A percentile compares a stretch with the other conserved stretches of the same genome.
phyloP scores from a whole-genome alignment of 2,888 invertebrate species.

The Mechanitis mazaeus region DNA sequence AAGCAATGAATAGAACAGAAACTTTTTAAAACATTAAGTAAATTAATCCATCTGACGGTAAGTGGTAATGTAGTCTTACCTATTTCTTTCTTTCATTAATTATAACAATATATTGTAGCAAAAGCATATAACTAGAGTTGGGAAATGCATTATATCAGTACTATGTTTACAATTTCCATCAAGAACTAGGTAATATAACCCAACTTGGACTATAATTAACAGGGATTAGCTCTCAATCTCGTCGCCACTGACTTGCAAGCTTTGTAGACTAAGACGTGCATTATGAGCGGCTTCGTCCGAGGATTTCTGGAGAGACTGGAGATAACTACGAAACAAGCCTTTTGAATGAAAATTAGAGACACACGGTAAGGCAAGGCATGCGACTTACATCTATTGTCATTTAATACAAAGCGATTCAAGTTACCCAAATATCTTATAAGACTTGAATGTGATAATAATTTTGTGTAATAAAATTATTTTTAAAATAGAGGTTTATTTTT shows the following conservation, averaged over 20 bases:
- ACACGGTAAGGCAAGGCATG: slow-evolving; percentile 9
- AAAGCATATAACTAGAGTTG: neutral
- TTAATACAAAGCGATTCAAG: neutral
- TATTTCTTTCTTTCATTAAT: too few species aligned
- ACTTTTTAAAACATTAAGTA: too few species aligned
- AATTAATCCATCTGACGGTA: too few species aligned
- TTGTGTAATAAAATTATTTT: too few species aligned
- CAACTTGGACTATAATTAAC: slow-evolving; percentile 47
- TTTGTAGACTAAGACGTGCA: slow-evolving; percentile 23
- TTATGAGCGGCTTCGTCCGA: slow-evolving; percentile 23
- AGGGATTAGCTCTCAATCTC: slow-evolving; percentile 52
- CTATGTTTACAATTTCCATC: slow-evolving; percentile 7
- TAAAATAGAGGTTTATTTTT: too few species aligned
- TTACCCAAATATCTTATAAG: neutral
- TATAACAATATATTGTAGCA: neutral
- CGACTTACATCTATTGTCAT: neutral
- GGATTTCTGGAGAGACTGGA: slow-evolving; percentile 22
- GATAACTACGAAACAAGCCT: slow-evolving; percentile 24
- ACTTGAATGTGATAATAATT: too few species aligned
- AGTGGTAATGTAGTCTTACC: too few species aligned
- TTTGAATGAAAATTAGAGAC: slow-evolving; percentile 26
- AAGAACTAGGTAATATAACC: slow-evolving; percentile 22
- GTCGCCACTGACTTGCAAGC: slow-evolving; percentile 24
- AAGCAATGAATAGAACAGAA: too few species aligned
- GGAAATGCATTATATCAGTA: neutral